Evolutionary conservation across 2,113 vertebrate genomes (phyloP), one percentile per base, ranked within the genome.

Genomic region (Isichthys henryi): DNA sequence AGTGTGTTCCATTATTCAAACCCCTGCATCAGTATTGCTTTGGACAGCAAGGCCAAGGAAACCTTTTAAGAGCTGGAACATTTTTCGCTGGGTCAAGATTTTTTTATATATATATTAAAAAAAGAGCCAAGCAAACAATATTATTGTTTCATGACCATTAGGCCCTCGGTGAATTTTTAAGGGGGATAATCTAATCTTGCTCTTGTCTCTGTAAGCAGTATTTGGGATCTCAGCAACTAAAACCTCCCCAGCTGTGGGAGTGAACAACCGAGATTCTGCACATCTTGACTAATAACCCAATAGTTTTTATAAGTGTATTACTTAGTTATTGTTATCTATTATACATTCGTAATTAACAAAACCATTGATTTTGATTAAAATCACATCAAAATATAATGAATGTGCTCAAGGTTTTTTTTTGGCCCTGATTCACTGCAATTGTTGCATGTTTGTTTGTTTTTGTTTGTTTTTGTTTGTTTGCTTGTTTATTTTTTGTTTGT

Each of bases 1-100:
- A 91, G 88, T 89, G 92, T 93, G 92, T 91, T 93, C 94, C 89
- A 92, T 95, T 93, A 92, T 94, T 94, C 93, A 93, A 93, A 93
- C 93, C 93, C 93, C 93, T 92, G 92, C 93, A 91, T 92, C 91
- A 91, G 93, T 95, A 95, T 95, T 95, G 94, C 95, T 94, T 93
- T 92, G 92, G 77, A 93, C 95, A 96, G 95, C 95, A 95, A 89
- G 88, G 94, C 95, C 93, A 92, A 93, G 92, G 93, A 93, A 93
- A 92, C 93, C 94, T 95, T 95, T 96, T 94, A 95, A 94, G 93
- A 93, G 85, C 84, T 90, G 93, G 90, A 91, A 93, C 91, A 77
- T 93, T 95, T 95, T 95, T 91, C 95, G 95, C 95, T 95, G 94
- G 95, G 94, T 96, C 95, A 94, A 95, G 95, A 88, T 92, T 95